Base-by-base conservation (phyloP, 2,797 vertebrate species). In the Fundulus diaphanus region DNA sequence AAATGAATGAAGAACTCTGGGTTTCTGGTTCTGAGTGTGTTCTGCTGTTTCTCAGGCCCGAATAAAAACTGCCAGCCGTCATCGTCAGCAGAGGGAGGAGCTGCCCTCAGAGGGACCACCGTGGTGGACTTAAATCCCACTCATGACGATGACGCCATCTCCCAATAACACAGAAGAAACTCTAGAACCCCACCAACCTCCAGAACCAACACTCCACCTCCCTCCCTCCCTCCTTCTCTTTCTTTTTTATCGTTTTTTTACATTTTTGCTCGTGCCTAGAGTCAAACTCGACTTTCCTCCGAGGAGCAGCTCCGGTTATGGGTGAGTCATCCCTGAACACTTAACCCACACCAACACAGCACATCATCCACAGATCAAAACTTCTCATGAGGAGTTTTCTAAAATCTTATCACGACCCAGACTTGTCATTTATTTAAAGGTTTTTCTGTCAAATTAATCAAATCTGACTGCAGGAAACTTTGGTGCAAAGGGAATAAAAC, bases 121-220 rank as follows among this genome's bases (percentile, higher is more conserved):
- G 92, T 95, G 11, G 93, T 95, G 63, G 96, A 96, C 73, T 89
- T 96, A 78, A 96, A 95, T 74, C 93, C 92, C 7, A 87, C 94
- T 33, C 92, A 92, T 0, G 94, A 95, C 1, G 93, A 95, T 0
- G 95, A 96, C 5, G 84, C 89, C 29, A 85, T 95, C 74, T 95
- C 95, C 49, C 96, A 96, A 94, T 90, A 96, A 94, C 95, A 92
- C 83, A 94, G 82, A 73, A 88, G 35, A 65, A 86, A 82, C 82
- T 81, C 73, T 83, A 78, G 61, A 84, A 70, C 42, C 67, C 85
- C 81, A 78, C 81, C 68, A 29, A 80, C 84, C 73, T 79, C 72
- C 46, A 48, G 73, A 51, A 67, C 81, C 79, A 74, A 87, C 84
- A 83, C 74, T 66, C 84, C 87, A 72, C 72, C n/a, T 13, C 68